phyloP scores from a whole-genome alignment of 2,888 invertebrate species.

The Drosophila emarginata region DNA sequence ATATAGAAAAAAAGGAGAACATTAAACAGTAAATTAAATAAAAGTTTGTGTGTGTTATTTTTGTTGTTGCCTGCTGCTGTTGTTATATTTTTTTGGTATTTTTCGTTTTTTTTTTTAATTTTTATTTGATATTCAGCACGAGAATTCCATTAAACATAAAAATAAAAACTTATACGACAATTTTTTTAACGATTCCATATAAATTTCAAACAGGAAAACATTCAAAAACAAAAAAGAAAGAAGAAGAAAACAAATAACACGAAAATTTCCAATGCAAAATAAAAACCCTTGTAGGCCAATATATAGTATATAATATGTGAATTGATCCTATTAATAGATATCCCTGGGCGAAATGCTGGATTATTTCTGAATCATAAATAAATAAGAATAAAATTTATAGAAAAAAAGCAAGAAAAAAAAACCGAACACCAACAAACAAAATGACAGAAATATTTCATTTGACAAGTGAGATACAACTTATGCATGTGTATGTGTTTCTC shows the following conservation, averaged over 20 bases:
- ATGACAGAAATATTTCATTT: conserved; percentile 19
- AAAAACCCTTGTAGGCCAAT: conserved; percentile 32
- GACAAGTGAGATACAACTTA: conserved; percentile 42
- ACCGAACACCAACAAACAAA: conserved; percentile 2
- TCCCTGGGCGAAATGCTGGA: conserved; percentile 49
- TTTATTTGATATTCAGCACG: conserved; percentile 49
- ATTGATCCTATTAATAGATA: conserved; percentile 52
- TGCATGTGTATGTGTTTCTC: conserved; percentile 8
- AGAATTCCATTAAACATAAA: conserved; percentile 43
- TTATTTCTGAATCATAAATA: conserved; percentile 42
- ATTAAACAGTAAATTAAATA: conserved; percentile 43
- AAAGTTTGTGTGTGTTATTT: not conserved
- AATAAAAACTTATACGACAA: conserved; percentile 8
- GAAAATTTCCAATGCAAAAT: conserved; percentile 33
- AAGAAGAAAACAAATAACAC: conserved; percentile 32
- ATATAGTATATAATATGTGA: conserved; percentile 18
- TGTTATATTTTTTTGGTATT: not conserved
- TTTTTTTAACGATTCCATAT: conserved; percentile 30
- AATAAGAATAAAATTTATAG: conserved; percentile 7
- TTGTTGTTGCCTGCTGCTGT: not conserved
- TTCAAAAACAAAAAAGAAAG: conserved; percentile 34
- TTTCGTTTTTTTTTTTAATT: not conserved
- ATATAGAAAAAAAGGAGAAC: conserved; percentile 23
- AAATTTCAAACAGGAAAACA: conserved; percentile 27
- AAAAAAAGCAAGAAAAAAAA: conserved; percentile 30